Evolutionary conservation across 2,797 vertebrate species (phyloP), one percentile per base, ranked within the genome.

Genomic region (Apogon talboti): DNA sequence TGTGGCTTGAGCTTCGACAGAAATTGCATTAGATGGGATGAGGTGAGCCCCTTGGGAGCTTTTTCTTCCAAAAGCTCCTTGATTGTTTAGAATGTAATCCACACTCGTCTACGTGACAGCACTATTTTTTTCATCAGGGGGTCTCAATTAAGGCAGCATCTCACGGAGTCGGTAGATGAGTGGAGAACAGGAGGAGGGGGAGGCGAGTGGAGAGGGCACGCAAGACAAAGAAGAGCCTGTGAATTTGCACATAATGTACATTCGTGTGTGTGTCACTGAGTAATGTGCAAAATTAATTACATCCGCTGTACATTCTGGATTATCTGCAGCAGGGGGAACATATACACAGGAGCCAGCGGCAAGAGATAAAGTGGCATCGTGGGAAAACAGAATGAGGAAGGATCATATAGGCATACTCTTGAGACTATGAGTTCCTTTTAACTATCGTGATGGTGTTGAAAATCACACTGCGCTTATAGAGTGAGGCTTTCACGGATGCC

Each of bases 21-120:
- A 83, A 89, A 91, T 90, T 78, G 35, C 77, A 86, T 92, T 91
- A 91, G 70, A 74, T 57, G 59, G 76, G 76, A 84, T 63, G 83
- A 71, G 74, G 80, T 47, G 74, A 45, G 72, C 80, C 89, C 71
- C 51, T 9, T 2, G 83, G 88, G 86, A 84, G 62, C 49, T 11
- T 43, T 53, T 53, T 66, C 49, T 18, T 44, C 63, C 58, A 51
- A 80, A 78, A 66, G 76, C 74, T 13, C 60, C 28, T 46, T 71
- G 68, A 84, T 85, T 71, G 81, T 86, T 79, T 40, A 47, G 51
- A 55, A 62, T 53, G 53, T 79, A 77, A 78, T 74, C 66, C 67
- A 66, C 45, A 48, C 67, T 74, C 42, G 59, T 84, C 83, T 74
- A 75, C 48, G 28, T 67, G 67, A 67, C 74, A 45, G 48, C 3